phyloP scores from a whole-genome alignment of 2,113 vertebrate genomes.

The Rhinichthys klamathensis region DNA sequence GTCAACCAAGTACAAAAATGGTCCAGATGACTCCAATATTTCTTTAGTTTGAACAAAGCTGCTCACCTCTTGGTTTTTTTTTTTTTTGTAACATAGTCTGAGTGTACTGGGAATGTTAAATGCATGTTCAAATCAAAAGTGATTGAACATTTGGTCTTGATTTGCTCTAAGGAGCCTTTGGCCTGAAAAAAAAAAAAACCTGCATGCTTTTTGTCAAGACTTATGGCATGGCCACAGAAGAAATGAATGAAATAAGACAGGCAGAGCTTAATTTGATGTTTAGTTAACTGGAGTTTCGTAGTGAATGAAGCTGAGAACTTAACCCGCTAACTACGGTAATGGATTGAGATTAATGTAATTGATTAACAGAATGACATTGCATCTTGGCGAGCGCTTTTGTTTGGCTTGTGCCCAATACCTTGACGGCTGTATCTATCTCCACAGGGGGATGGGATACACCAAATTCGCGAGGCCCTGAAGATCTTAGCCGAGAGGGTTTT shows the following conservation, averaged over 20 bases:
- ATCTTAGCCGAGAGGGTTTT: constrained; percentile 99
- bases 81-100: constrained; percentile 4
- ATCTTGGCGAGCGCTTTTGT: constrained; percentile 73
- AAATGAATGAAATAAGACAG: constrained; percentile 3
- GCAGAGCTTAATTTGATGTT: neutral
- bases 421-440: constrained; percentile 95
- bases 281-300: constrained; percentile 17
- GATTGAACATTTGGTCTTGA: constrained; percentile 18
- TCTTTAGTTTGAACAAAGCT: constrained; percentile 34
- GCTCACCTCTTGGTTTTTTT: constrained; percentile 32
- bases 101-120: constrained; percentile 23
- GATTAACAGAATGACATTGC: constrained; percentile 65
- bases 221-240: constrained; percentile 41
- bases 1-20: neutral
- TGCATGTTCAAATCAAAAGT: constrained; percentile 44
- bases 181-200: neutral
- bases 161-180: constrained; percentile 22
- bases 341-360: constrained; percentile 69
- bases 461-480: constrained; percentile 99
- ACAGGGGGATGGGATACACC: constrained; percentile 98
- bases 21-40: neutral
- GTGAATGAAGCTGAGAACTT: constrained; percentile 64
- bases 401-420: constrained; percentile 78
- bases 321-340: constrained; percentile 76
- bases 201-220: constrained; percentile 44